A percentile compares a stretch with the other conserved stretches of the same genome.
Conservation (phyloP, 2,888 invertebrate species). For the Erpobdella octoculata region DNA sequence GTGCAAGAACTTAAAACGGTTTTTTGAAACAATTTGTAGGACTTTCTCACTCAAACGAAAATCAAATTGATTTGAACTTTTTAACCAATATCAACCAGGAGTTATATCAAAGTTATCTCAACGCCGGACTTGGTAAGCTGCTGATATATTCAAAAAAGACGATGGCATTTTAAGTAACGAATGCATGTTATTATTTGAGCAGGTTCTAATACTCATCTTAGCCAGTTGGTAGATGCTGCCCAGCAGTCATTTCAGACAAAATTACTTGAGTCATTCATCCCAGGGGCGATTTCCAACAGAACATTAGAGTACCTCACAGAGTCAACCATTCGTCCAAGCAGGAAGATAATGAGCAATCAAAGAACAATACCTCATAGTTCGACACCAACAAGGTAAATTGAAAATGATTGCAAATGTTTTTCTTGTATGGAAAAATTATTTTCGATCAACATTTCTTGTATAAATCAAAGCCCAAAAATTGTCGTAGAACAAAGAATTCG, state of each 20-base stretch:
- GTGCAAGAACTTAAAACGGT: not conserved
- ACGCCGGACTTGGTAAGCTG: not conserved
- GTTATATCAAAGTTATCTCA: slow-evolving; percentile 4
- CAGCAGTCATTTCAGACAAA: not conserved
- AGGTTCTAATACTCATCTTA: not conserved
- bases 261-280: slow-evolving; percentile 34
- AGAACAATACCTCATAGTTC: not conserved
- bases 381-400: not conserved
- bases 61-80: not conserved
- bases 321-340: slow-evolving; percentile 29
- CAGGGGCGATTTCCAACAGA: slow-evolving; percentile 37
- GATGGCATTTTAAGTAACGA: not conserved
- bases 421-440: not conserved
- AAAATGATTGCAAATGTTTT: not conserved
- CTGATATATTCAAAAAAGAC: not conserved
- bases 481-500: too few species aligned
- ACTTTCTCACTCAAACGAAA: not conserved
- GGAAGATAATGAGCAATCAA: slow-evolving; percentile 33
- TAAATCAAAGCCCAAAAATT: too few species aligned
- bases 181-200: not conserved
- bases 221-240: not conserved
- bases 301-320: slow-evolving; percentile 39
- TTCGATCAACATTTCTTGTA: too few species aligned
- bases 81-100: not conserved
- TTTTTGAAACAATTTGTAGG: not conserved